These are phyloP conservation scores for Chionodraco myersi DNA, from an alignment of 2,113 vertebrate genomes.

Conservation along the genomic window DNA sequence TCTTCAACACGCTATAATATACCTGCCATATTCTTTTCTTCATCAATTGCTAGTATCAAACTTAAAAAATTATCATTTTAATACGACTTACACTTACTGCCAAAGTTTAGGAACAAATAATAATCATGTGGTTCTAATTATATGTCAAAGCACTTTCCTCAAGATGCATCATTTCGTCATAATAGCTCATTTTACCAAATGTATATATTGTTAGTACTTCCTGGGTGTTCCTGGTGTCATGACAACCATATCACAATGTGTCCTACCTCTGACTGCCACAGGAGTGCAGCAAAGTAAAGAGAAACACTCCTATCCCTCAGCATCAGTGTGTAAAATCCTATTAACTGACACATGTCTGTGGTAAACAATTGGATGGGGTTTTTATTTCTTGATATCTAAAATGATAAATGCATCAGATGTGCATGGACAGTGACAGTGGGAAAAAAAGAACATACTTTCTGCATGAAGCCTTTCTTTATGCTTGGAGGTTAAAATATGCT, in stretches of 20 bases:
- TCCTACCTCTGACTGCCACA: not conserved
- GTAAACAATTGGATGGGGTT: not conserved
- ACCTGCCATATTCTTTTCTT: not conserved
- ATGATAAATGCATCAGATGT: not conserved
- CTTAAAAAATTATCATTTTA: not conserved
- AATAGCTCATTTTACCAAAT: not conserved
- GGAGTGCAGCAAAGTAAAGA: constrained; percentile 22
- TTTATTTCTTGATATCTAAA: not conserved
- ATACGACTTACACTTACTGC: not conserved
- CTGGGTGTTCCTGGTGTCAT: not conserved
- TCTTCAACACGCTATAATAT: not conserved
- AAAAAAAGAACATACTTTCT: not conserved
- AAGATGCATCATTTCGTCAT: not conserved
- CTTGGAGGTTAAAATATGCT: not conserved
- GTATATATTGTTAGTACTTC: not conserved
- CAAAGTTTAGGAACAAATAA: not conserved
- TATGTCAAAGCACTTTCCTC: constrained; percentile 37
- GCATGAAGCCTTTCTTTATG: not conserved
- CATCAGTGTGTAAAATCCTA: not conserved
- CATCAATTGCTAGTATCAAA: not conserved
- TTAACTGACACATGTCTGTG: not conserved
- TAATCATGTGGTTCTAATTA: not conserved
- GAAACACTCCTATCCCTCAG: not conserved
- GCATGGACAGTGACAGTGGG: too few relatives aligned
- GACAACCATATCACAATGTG: not conserved